Evolutionary conservation across 2,888 invertebrate genomes (phyloP).

Genomic region (Lycophotia porphyrea): DNA sequence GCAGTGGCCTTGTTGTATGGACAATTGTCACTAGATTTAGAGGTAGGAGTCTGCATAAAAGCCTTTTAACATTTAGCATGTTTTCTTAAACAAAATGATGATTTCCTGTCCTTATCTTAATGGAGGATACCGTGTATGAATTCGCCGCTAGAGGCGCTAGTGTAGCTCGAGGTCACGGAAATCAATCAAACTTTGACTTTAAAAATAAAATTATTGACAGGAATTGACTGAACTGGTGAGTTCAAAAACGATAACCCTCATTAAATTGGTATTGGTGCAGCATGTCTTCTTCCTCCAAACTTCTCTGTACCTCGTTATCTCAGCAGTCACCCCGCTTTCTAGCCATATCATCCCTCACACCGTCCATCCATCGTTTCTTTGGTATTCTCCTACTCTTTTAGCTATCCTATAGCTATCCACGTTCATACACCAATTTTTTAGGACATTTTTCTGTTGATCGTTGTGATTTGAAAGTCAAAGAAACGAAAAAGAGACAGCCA

Average conservation of each 20-base stretch:
- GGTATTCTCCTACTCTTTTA: background rate
- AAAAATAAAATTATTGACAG: too few relatives aligned
- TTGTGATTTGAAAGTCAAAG: too few relatives aligned
- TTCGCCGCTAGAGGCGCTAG: too few relatives aligned
- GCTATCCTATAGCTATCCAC: background rate
- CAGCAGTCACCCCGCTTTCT: background rate
- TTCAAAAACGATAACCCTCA: too few relatives aligned
- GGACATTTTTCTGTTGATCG: background rate
- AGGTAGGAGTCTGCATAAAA: conserved; percentile 37
- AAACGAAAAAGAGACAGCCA: too few relatives aligned
- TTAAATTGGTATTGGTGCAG: background rate
- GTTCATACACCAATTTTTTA: background rate
- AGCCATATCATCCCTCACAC: background rate
- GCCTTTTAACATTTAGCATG: conserved; percentile 30
- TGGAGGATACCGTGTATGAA: background rate
- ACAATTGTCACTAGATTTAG: conserved; percentile 56
- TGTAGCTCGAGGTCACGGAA: too few relatives aligned
- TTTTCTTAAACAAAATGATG: background rate
- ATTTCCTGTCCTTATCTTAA: background rate
- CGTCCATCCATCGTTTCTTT: background rate
- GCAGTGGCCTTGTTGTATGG: conserved; percentile 66
- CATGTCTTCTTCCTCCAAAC: background rate
- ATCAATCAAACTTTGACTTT: too few relatives aligned
- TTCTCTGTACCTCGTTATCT: background rate
- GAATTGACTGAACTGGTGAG: too few relatives aligned